phyloP scores from a whole-genome alignment of 2,113 vertebrate species.

The Scopus umbretta region DNA sequence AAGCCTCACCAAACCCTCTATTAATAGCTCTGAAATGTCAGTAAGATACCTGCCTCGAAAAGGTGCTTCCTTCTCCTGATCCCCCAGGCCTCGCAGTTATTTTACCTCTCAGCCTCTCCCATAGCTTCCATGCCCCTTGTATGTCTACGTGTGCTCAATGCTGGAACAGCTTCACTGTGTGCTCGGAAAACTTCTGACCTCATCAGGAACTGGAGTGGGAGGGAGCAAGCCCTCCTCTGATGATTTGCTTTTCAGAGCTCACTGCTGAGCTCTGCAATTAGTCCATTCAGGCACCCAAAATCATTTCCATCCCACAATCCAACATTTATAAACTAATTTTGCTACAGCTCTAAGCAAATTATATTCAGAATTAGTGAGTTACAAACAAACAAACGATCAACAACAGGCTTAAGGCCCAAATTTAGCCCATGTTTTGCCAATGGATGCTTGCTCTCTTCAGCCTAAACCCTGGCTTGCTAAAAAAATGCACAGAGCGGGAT shows the following conservation, averaged over 20 bases:
- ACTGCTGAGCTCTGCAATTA: neutral
- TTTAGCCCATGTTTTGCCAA: neutral
- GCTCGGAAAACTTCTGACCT: neutral
- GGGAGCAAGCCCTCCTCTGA: neutral
- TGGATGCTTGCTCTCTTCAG: neutral
- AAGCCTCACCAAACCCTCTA: slow-evolving; percentile 8
- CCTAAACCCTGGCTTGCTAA: neutral
- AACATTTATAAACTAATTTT: neutral
- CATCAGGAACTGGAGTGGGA: neutral
- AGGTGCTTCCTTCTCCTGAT: slow-evolving; percentile 26
- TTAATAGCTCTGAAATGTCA: slow-evolving; percentile 37
- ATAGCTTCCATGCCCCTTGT: neutral
- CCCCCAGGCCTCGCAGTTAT: neutral
- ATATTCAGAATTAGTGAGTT: neutral
- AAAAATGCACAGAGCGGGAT: neutral
- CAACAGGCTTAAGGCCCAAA: neutral
- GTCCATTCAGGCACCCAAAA: neutral
- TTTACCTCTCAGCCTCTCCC: neutral
- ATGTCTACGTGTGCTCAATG: neutral
- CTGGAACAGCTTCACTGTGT: neutral
- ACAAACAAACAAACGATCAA: neutral
- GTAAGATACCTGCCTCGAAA: neutral
- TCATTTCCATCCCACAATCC: neutral
- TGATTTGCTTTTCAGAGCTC: slow-evolving; percentile 3
- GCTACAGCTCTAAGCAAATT: slow-evolving; percentile 19